phyloP scores from a whole-genome alignment of 1,140 invertebrate species.

The Lepidotrigona ventralis region DNA sequence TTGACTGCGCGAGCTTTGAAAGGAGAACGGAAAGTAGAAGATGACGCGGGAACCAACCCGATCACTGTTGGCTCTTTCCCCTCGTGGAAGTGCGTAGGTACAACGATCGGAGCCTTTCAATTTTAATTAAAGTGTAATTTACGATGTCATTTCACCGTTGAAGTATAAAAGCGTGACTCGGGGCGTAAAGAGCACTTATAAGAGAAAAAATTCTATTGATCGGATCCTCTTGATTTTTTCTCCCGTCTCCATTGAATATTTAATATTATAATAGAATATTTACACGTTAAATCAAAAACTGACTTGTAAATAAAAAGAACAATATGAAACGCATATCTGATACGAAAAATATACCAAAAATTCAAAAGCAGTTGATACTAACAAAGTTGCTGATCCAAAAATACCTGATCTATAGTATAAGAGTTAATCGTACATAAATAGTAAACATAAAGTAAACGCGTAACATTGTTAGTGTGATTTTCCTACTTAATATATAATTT shows the following conservation, averaged over 20 bases:
- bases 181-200: no score
- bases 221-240: background rate
- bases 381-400: background rate
- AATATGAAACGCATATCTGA: background rate
- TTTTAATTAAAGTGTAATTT: slow-evolving; percentile 42
- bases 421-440: background rate
- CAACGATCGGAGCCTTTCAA: background rate
- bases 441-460: background rate
- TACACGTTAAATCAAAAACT: background rate
- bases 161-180: slow-evolving; percentile 34
- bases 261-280: background rate
- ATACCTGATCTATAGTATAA: background rate
- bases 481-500: background rate
- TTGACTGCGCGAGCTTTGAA: slow-evolving; percentile 14
- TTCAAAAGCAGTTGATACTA: background rate
- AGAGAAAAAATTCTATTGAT: background rate
- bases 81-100: background rate
- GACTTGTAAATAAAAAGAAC: background rate
- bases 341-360: background rate
- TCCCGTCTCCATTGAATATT: background rate
- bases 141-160: slow-evolving; percentile 11
- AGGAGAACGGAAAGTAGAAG: slow-evolving; percentile 23
- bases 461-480: background rate
- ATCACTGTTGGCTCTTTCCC: background rate
- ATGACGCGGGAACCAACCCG: background rate